Evolutionary conservation across 2,113 vertebrate species (phyloP).

Genomic region (Loxodonta africana): DNA sequence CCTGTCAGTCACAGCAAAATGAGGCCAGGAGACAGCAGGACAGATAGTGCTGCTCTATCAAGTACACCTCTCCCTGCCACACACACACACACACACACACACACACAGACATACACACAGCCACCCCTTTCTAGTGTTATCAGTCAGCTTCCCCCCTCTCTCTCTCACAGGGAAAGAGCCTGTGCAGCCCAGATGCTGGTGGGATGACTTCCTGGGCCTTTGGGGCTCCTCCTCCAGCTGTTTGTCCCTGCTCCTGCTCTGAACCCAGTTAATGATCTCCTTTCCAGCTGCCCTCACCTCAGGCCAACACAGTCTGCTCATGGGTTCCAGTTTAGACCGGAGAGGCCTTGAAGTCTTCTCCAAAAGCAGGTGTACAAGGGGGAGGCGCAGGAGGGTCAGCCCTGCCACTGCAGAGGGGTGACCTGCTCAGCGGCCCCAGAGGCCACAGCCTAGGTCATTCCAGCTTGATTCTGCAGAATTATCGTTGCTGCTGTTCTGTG

Average conservation of each 20-base stretch:
- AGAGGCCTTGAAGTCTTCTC: neutral
- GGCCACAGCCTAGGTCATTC: neutral
- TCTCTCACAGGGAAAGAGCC: neutral
- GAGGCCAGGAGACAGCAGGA: neutral
- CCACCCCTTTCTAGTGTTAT: neutral
- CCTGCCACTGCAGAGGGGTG: neutral
- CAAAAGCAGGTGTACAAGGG: neutral
- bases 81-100: neutral
- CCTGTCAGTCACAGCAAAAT: neutral
- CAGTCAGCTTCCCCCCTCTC: neutral
- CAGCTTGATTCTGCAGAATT: neutral
- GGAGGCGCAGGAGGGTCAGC: neutral
- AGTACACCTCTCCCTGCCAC: neutral
- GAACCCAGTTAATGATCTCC: neutral
- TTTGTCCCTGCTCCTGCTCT: neutral
- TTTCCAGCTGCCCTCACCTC: neutral
- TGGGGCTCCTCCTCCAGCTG: neutral
- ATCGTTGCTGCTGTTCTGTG: neutral
- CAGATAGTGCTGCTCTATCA: neutral
- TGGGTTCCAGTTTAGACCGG: neutral
- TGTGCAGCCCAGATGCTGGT: neutral
- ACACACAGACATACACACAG: too few species aligned
- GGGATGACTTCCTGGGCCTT: conserved; percentile 59
- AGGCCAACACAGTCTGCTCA: neutral
- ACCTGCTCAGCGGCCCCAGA: neutral